Base-by-base conservation (phyloP, 2,113 vertebrate species). In the Platichthys flesus region DNA sequence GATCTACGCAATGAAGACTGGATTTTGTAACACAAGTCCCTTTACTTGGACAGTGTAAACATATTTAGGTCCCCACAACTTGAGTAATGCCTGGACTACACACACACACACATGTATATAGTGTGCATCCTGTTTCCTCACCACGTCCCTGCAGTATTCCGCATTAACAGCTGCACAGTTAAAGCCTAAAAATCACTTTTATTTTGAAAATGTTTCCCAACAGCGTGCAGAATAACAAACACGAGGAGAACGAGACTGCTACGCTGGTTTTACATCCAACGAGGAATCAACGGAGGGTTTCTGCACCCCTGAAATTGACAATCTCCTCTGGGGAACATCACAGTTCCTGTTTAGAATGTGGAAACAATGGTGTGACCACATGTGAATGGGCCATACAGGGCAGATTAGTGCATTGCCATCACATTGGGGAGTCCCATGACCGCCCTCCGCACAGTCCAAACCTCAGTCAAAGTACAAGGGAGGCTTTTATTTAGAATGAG, bases 321-420 rank as follows among this genome's bases (percentile, higher is more conserved):
- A 73, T 82, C 78, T 88, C 84, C 20, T n/a, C 21, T 74, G 80
- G 85, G 85, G 75, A 74, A 78, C 68, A 70, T 86, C 76, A 72
- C 88, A 76, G 74, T 84, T 88, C 70, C 79, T 86, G 79, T 88
- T 89, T 85, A 74, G 83, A 90, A 69, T 69, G 79, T 87, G 84
- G 78, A 91, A 90, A 92, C 89, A 90, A 91, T 93, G 78, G 82
- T 71, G 86, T 81, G 83, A 87, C 88, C 78, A 86, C 85, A 87
- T 85, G 87, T 76, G 85, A 91, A 87, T 86, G 67, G 71, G 63
- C 80, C 87, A 88, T 93, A 80, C 83, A 86, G 75, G 74, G 74
- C 78, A 91, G 88, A 92, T 90, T 91, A 91, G 90, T 83, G 81
- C 83, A 72, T 59, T 82, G 85, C 85, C 82, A 89, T 88, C 89